Percentiles rank a stretch among this genome's conserved stretches.
These are phyloP conservation scores for Eupelmus urozonus DNA, from an alignment of 2,888 invertebrate species.

Conservation along the genomic window DNA sequence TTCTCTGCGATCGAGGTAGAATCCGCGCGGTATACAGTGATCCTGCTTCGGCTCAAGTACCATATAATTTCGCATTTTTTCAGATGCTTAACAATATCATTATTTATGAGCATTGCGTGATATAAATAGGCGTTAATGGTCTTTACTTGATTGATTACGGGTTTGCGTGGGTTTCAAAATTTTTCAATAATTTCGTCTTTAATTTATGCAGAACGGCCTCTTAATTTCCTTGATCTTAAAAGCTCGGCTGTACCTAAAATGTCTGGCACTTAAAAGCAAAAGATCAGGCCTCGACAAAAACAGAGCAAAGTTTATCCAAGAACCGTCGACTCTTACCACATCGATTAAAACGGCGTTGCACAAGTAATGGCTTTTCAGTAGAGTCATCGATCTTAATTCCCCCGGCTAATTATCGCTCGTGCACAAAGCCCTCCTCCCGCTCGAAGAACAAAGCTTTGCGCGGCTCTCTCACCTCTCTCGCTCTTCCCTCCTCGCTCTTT, in stretches of 20 bases:
- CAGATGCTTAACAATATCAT: conserved; percentile 13
- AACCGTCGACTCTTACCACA: not conserved
- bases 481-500: not conserved
- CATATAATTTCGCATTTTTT: conserved; percentile 37
- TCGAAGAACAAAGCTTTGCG: conserved; percentile 8
- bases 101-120: conserved; percentile 16
- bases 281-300: not conserved
- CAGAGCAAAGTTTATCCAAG: not conserved
- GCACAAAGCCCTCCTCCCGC: no score
- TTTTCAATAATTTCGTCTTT: not conserved
- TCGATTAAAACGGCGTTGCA: conserved; percentile 3
- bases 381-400: conserved; percentile 54
- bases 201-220: not conserved
- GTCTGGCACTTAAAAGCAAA: no score
- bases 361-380: conserved; percentile 36
- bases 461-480: not conserved
- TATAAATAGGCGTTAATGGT: conserved; percentile 23
- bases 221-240: no score
- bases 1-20: no score
- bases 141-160: conserved; percentile 7
- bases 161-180: not conserved
- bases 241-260: no score
- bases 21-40: no score
- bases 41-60: not conserved
- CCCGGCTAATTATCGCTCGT: conserved; percentile 11